Percentiles rank a stretch among this genome's conserved stretches.
Evolutionary conservation across 2,113 vertebrate species (phyloP).

Genomic region (Xenopus laevis): DNA sequence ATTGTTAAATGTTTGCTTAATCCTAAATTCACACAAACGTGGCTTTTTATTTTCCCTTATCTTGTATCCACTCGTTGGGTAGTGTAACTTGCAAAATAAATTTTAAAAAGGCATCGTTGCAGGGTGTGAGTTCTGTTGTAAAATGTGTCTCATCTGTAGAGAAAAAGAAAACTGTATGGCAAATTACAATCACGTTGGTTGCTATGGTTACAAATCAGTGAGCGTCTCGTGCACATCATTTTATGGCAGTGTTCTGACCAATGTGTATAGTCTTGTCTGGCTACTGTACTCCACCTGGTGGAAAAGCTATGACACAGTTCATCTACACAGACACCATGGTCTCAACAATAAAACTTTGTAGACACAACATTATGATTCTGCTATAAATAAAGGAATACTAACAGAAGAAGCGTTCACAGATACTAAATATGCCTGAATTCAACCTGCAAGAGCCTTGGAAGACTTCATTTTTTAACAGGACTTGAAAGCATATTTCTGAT

Average conservation of each 20-base stretch:
- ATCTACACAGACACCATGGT: too few species aligned
- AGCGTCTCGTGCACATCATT: neutral
- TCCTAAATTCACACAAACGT: neutral
- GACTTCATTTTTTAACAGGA: too few species aligned
- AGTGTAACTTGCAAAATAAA: neutral
- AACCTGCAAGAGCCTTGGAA: too few species aligned
- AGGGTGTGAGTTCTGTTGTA: neutral
- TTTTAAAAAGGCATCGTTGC: neutral
- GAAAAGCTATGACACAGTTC: neutral
- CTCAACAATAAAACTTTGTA: too few species aligned
- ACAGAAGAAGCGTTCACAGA: too few species aligned
- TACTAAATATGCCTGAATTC: too few species aligned
- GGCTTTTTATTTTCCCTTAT: neutral
- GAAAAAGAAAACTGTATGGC: neutral
- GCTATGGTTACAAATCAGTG: conserved; percentile 13
- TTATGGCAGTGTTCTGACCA: neutral
- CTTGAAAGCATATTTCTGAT: too few species aligned
- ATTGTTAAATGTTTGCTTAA: neutral
- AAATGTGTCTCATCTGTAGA: conserved; percentile 2
- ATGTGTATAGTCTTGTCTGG: neutral
- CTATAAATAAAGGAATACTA: too few species aligned
- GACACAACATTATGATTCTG: too few species aligned
- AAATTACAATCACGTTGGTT: conserved; percentile 18
- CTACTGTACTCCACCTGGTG: conserved; percentile 15
- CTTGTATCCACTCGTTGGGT: neutral